Percentiles rank a stretch among this genome's conserved stretches.
Conservation (phyloP, 1,140 invertebrate genomes). For the Zaprionus capensis region DNA sequence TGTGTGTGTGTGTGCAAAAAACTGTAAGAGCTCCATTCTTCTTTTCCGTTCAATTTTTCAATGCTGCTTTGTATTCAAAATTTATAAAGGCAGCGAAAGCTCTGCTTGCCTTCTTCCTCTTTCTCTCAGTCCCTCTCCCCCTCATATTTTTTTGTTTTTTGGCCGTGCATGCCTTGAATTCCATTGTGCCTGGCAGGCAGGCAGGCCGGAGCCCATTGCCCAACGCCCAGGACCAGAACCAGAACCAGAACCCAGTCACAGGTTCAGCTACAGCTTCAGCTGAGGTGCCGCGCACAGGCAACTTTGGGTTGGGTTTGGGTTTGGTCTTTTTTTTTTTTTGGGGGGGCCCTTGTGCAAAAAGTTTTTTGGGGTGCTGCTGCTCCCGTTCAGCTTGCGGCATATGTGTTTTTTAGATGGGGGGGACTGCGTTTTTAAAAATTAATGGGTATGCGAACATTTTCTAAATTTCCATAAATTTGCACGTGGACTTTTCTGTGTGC, state of each 20-base stretch:
- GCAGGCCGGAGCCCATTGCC: slow-evolving; percentile 39
- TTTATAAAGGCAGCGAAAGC: slow-evolving; percentile 64
- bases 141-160: slow-evolving; percentile 19
- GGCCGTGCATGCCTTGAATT: slow-evolving; percentile 55
- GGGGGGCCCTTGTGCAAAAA: slow-evolving; percentile 28
- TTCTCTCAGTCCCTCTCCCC: slow-evolving; percentile 2
- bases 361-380: slow-evolving; percentile 26
- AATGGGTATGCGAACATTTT: slow-evolving; percentile 81
- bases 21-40: slow-evolving; percentile 6
- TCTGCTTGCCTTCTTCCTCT: slow-evolving; percentile 21
- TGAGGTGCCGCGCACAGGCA: neutral
- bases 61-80: slow-evolving; percentile 72
- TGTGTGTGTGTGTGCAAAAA: slow-evolving; percentile 2
- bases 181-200: slow-evolving; percentile 41
- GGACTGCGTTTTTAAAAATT: slow-evolving; percentile 72
- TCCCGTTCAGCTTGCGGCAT: slow-evolving; percentile 67
- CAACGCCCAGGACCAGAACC: slow-evolving; percentile 31
- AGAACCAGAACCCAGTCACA: neutral
- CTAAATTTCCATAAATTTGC: slow-evolving; percentile 82
- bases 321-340: neutral
- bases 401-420: slow-evolving; percentile 57
- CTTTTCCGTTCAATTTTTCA: slow-evolving; percentile 52
- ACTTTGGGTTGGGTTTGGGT: neutral
- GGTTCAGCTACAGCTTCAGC: slow-evolving; percentile 1
- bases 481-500: slow-evolving; percentile 75